Percentiles rank a stretch among this genome's conserved stretches.
phyloP scores from a whole-genome alignment of 2,797 vertebrate genomes.

The Columba guinea region DNA sequence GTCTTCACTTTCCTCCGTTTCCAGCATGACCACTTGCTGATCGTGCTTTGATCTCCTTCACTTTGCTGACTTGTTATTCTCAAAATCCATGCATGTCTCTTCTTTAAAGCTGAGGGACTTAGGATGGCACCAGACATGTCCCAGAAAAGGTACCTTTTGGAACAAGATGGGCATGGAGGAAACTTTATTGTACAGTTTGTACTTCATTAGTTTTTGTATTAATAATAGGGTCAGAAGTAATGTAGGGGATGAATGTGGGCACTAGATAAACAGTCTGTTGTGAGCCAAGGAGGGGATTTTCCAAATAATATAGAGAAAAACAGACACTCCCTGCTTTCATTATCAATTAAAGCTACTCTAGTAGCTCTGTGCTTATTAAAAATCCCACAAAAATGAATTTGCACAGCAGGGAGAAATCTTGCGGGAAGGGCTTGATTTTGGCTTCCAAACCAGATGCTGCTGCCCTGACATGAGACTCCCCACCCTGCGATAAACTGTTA shows the following conservation, averaged over 20 bases:
- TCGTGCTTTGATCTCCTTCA: neutral
- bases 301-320: neutral
- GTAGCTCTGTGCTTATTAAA: neutral
- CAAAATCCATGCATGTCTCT: neutral
- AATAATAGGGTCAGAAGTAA: neutral
- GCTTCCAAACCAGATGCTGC: neutral
- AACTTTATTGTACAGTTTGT: neutral
- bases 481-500: neutral
- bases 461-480: neutral
- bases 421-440: neutral
- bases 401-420: neutral
- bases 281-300: conserved; percentile 45
- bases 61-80: neutral
- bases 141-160: neutral
- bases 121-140: neutral
- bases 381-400: neutral
- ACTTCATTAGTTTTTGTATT: neutral
- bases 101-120: neutral
- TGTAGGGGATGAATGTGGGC: neutral
- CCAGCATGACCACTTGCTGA: neutral
- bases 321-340: neutral
- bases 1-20: neutral
- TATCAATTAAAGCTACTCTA: neutral
- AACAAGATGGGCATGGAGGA: neutral
- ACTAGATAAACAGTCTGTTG: neutral